Evolutionary conservation across 1,140 invertebrate species (phyloP), one percentile per base, ranked within the genome.

Genomic region (Sitobion miscanthi): DNA sequence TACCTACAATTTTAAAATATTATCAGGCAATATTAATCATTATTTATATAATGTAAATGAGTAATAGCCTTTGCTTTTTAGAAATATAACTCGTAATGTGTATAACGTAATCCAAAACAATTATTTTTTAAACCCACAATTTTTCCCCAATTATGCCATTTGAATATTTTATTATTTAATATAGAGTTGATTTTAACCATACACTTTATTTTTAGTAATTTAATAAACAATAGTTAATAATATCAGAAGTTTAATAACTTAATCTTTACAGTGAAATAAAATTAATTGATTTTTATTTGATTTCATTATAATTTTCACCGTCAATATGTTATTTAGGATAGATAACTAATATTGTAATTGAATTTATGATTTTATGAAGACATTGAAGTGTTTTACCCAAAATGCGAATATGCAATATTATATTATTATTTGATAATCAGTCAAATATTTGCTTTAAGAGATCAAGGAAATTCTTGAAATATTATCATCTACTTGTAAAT

Each of bases 371-470:
- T 85, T 42, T 45, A 42, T 85, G 83, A 85, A 85, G 21, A 85
- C 38, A 85, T 85, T 45, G 11, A 85, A 85, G 83, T 85, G 83
- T 86, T 86, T 86, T 47, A 47, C 45, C 85, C 85, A 6, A 86
- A 86, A n/a, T 86, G 23, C 85, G 45, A 86, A 49, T 86, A 45
- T 86, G 45, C 85, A 86, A 86, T 77, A n/a, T 30, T 7, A 86
- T 45, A 86, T 45, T 25, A 86, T 86, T 42, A 45, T 25, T 86
- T 86, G 85, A 47, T 49, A 86, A 86, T 86, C 85, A 86, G 85
- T 86, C 85, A 47, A 86, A 45, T 45, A 45, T 45, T 45, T 45
- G 42, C 38, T 30, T 86, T 17, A 47, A 47, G 85, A 86, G 85
- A 86, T 86, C 85, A 47, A 86, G 30, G 85, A 86, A 14, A 47